These are phyloP conservation scores for Paelopatides confundens DNA, from an alignment of 53 echinoderm and acorn worm genomes.

Conservation along the genomic window DNA sequence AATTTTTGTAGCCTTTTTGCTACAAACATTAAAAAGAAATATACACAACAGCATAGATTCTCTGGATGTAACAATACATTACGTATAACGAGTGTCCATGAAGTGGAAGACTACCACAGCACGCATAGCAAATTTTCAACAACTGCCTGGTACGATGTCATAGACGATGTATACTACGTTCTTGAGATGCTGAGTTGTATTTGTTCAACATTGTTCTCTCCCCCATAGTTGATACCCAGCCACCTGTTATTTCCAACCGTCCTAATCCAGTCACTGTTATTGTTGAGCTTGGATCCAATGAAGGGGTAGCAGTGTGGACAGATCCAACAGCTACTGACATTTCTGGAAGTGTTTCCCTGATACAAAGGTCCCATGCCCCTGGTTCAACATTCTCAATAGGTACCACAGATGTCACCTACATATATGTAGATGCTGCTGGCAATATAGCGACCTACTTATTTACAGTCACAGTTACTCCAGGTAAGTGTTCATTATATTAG, in stretches of 20 bases:
- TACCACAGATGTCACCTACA: slow-evolving; percentile 56
- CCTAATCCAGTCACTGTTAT: background rate
- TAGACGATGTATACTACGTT: too few relatives aligned
- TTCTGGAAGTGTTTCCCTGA: slow-evolving; percentile 21
- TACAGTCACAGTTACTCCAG: slow-evolving; percentile 57
- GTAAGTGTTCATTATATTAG: background rate
- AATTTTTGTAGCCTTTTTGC: too few relatives aligned
- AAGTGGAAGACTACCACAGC: too few relatives aligned
- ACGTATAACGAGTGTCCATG: too few relatives aligned
- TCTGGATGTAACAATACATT: too few relatives aligned
- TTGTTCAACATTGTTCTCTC: too few relatives aligned
- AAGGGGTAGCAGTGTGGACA: slow-evolving; percentile 15
- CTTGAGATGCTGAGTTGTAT: too few relatives aligned
- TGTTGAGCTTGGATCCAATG: background rate
- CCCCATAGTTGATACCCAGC: background rate
- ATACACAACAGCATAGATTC: too few relatives aligned
- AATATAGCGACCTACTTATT: slow-evolving; percentile 36
- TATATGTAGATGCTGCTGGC: slow-evolving; percentile 55
- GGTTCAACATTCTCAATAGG: slow-evolving; percentile 50
- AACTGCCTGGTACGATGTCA: too few relatives aligned
- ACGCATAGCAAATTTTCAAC: too few relatives aligned
- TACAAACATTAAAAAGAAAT: too few relatives aligned
- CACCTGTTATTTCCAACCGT: background rate
- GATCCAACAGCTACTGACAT: slow-evolving; percentile 69
- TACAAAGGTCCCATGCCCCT: slow-evolving; percentile 41